Evolutionary conservation across 2,113 vertebrate species (phyloP).

Genomic region (Rattus rattus): DNA sequence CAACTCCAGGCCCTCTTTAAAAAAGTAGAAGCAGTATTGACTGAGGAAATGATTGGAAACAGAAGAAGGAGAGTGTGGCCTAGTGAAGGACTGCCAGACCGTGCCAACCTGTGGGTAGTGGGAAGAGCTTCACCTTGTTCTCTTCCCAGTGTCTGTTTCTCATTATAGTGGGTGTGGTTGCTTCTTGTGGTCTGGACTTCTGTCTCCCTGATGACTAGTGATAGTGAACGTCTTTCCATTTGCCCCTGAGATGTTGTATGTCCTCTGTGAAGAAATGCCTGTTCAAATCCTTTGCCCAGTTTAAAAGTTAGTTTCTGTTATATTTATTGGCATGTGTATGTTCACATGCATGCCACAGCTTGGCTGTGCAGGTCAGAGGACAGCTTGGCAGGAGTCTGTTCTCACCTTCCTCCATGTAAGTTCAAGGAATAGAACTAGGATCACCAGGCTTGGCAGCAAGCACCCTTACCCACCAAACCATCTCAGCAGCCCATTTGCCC

Average conservation of each 20-base stretch:
- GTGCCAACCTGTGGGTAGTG: not conserved
- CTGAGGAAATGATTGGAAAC: too few relatives aligned
- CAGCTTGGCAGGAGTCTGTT: not conserved
- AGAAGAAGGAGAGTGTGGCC: too few relatives aligned
- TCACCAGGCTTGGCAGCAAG: not conserved
- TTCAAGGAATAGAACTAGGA: not conserved
- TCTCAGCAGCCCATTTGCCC: not conserved
- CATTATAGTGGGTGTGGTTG: not conserved
- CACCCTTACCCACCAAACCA: not conserved
- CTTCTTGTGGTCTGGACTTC: not conserved
- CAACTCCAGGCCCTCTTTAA: not conserved
- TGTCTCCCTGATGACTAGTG: not conserved
- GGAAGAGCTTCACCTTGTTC: not conserved
- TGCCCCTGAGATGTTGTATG: not conserved
- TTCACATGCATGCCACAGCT: too few relatives aligned
- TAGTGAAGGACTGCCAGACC: not conserved
- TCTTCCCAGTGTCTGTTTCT: not conserved
- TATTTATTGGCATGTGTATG: too few relatives aligned
- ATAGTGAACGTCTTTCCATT: not conserved
- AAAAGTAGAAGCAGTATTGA: too few relatives aligned
- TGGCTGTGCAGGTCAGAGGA: not conserved
- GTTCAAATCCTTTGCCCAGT: not conserved
- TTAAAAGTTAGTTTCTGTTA: not conserved
- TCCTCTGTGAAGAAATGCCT: slow-evolving; percentile 29
- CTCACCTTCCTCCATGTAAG: not conserved